These are phyloP conservation scores for Trachymyrmex septentrionalis DNA, from an alignment of 1,140 invertebrate species.

Conservation along the genomic window DNA sequence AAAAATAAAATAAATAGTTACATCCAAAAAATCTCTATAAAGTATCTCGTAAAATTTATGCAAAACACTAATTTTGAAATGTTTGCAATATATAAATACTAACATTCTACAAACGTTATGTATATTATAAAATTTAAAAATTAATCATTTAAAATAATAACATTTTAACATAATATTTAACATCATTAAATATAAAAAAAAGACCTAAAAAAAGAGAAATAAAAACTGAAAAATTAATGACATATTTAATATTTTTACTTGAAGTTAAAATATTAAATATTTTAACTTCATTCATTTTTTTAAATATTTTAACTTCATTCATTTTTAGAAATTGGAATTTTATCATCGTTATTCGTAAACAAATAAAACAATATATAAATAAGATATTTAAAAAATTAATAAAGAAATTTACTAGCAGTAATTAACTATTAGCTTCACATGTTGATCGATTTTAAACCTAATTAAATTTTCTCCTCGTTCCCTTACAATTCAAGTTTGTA, in stretches of 20 bases:
- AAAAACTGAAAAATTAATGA: background rate
- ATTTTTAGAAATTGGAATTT: background rate
- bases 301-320: background rate
- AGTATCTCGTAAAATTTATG: background rate
- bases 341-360: background rate
- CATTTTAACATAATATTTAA: background rate
- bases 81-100: background rate
- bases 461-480: slow-evolving; percentile 15
- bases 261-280: background rate
- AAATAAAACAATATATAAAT: background rate
- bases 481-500: background rate
- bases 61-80: slow-evolving; percentile 2
- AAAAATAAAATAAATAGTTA: background rate
- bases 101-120: background rate
- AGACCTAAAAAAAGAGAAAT: no score
- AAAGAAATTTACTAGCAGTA: background rate
- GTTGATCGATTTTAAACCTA: background rate
- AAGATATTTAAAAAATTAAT: slow-evolving; percentile 7
- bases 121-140: background rate
- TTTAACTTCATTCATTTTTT: background rate
- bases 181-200: background rate
- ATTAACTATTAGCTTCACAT: background rate
- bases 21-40: background rate
- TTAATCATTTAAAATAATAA: slow-evolving; percentile 6
- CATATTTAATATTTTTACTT: background rate